Conservation (phyloP, 2,888 invertebrate species). For the Cactoblastis cactorum region DNA sequence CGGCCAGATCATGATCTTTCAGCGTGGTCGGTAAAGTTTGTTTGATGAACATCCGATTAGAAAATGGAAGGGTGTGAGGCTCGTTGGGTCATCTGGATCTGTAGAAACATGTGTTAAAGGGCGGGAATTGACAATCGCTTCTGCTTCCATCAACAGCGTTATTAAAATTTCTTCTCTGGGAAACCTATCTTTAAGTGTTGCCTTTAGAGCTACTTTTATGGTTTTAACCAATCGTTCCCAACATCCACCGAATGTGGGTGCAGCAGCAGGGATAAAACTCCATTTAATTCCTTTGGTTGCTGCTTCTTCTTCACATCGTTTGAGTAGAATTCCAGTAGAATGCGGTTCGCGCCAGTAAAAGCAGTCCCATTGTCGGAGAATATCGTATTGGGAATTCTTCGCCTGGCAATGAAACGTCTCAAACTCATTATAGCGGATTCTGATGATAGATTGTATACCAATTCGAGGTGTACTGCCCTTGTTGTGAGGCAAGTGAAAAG, state of each 20-base stretch:
- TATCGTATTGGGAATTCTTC: not conserved
- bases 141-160: not conserved
- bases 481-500: constrained; percentile 19
- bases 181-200: constrained; percentile 10
- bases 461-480: constrained; percentile 17
- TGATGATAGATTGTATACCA: constrained; percentile 3
- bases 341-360: not conserved
- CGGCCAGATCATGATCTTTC: not conserved
- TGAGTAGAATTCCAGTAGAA: not conserved
- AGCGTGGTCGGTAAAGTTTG: not conserved
- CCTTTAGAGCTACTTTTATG: constrained; percentile 14
- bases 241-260: constrained; percentile 19
- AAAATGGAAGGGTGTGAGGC: too few relatives aligned
- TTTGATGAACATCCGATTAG: too few relatives aligned
- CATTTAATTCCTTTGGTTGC: constrained; percentile 15
- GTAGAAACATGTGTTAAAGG: not conserved
- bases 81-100: not conserved
- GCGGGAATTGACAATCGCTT: not conserved
- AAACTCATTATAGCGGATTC: not conserved
- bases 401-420: not conserved
- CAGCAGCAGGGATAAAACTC: constrained; percentile 18
- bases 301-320: constrained; percentile 8
- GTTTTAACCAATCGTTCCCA: constrained; percentile 20
- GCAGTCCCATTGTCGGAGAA: not conserved
- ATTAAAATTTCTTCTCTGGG: not conserved